Evolutionary conservation across 2,888 invertebrate species (phyloP), one percentile per base, ranked within the genome.

Genomic region (Lingula anatina): DNA sequence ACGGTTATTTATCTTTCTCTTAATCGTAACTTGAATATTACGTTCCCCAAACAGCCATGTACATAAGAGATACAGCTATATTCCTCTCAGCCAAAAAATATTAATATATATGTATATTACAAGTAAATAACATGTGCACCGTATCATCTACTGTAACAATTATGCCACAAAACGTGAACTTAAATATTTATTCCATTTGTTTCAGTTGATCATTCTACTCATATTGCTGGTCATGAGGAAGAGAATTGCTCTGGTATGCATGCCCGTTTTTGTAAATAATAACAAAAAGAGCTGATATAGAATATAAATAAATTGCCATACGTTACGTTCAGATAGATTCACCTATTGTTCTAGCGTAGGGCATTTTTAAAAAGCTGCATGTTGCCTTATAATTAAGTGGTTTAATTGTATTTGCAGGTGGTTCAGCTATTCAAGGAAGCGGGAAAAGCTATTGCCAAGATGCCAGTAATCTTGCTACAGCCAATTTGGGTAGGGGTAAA

Each of bases 221-320:
- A 55, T 71, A 15, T 49, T 71, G 25, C 51, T 71, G 15, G 60
- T 66, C n/a, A 48, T 71, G 55, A 50, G 68, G 24, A 66, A 62
- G 25, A 55, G 68, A 44, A 66, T 70, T 26, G 52, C 55, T 7
- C 52, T 70, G 54, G 70, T 69, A 53, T 57, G 64, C 55, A 36
- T 35, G 9, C 15, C 21, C 20, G n/a, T 27, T n/a, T 25, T 38
- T 7, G 15, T 31, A 7, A 31, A 15, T 12, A 31, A 12, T 31
- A n/a, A n/a, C n/a, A n/a, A n/a, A n/a, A n/a, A n/a, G n/a, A n/a
- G n/a, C n/a, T n/a, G n/a, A n/a, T n/a, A n/a, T n/a, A n/a, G n/a
- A n/a, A n/a, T n/a, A n/a, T n/a, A n/a, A n/a, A n/a, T n/a, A n/a
- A n/a, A n/a, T n/a, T n/a, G n/a, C n/a, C n/a, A n/a, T n/a, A n/a